These are phyloP conservation scores for Diabrotica balteata DNA, from an alignment of 2,888 invertebrate species.

Conservation along the genomic window DNA sequence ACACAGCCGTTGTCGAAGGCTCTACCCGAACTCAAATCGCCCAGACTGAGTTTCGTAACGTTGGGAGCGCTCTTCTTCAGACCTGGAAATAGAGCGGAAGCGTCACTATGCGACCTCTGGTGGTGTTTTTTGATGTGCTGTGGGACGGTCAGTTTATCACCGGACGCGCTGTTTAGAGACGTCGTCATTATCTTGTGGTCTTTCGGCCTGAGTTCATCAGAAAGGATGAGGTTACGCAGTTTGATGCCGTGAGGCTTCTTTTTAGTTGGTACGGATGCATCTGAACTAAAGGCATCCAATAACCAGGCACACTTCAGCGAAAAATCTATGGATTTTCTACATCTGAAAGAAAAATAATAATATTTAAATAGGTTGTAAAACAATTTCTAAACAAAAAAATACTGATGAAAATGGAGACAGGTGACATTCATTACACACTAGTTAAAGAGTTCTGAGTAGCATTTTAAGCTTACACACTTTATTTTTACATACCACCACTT, in stretches of 20 bases:
- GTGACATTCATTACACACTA: too few species aligned
- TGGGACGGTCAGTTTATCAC: constrained; percentile 49
- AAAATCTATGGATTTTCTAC: constrained; percentile 94
- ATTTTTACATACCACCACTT: too few species aligned
- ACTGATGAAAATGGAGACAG: too few species aligned
- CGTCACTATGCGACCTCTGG: constrained; percentile 76
- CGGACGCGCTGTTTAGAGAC: constrained; percentile 53
- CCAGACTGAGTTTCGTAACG: constrained; percentile 75
- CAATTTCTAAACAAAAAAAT: too few species aligned
- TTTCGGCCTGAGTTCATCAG: constrained; percentile 66
- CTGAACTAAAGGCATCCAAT: constrained; percentile 90
- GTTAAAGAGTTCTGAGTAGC: too few species aligned
- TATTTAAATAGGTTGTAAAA: too few species aligned
- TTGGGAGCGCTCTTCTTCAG: constrained; percentile 40
- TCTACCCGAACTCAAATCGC: constrained; percentile 91
- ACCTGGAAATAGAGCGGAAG: constrained; percentile 72
- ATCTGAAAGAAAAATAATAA: constrained; percentile 64
- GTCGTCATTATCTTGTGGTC: constrained; percentile 43
- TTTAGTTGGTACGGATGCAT: constrained; percentile 70
- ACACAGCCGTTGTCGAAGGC: constrained; percentile 97
- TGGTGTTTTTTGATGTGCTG: constrained; percentile 76
- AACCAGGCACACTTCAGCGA: constrained; percentile 96
- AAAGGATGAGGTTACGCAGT: constrained; percentile 75
- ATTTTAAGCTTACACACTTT: too few species aligned
- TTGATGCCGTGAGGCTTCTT: constrained; percentile 79